Evolutionary conservation across 2,113 vertebrate genomes (phyloP).

Genomic region (Emberiza fucata): DNA sequence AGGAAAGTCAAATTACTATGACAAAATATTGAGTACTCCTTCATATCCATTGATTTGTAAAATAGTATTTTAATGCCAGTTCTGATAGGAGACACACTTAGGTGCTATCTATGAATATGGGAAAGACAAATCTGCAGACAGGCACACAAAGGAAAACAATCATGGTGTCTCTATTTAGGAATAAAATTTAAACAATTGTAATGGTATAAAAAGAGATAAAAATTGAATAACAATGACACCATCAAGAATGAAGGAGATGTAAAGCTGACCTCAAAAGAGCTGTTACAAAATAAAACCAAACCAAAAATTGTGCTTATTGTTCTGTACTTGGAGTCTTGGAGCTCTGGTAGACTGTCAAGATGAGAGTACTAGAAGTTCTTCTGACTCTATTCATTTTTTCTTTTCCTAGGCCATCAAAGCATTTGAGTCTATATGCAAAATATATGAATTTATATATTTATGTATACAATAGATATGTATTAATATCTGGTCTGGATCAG

Average conservation of each 20-base stretch:
- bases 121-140: not conserved
- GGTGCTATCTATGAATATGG: accelerated
- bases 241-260: not conserved
- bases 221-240: not conserved
- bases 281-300: not conserved
- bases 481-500: not conserved
- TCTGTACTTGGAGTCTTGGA: not conserved
- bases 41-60: not conserved
- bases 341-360: not conserved
- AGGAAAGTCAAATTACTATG: not conserved
- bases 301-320: accelerated
- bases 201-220: not conserved
- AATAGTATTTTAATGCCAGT: not conserved
- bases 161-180: not conserved
- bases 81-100: not conserved
- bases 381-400: not conserved
- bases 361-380: not conserved
- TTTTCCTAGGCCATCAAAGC: not conserved
- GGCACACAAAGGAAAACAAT: not conserved
- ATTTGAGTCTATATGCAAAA: not conserved
- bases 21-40: not conserved
- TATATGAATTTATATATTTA: not conserved
- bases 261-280: not conserved
- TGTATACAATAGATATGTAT: not conserved
- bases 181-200: not conserved